Conservation (phyloP, 2,113 vertebrate species). For the Thinocorus orbignyianus region DNA sequence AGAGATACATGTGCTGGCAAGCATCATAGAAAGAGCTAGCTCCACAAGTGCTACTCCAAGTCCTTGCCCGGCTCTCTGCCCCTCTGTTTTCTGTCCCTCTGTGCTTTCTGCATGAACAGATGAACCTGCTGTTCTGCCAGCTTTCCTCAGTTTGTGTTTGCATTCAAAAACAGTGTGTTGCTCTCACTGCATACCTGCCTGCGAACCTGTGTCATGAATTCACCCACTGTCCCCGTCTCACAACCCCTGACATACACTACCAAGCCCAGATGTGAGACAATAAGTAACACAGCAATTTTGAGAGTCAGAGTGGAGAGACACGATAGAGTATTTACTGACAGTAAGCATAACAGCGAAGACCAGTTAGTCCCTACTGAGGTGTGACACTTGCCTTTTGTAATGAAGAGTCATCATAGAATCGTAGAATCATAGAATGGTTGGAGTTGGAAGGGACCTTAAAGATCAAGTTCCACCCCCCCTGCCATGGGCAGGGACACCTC, state of each 20-base stretch:
- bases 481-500: too few relatives aligned
- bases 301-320: not conserved
- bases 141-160: not conserved
- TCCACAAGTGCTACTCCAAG: not conserved
- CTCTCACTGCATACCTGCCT: not conserved
- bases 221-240: not conserved
- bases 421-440: too few relatives aligned
- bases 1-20: not conserved
- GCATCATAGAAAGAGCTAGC: not conserved
- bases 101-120: rapidly evolving
- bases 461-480: too few relatives aligned
- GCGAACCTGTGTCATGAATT: not conserved
- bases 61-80: not conserved
- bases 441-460: too few relatives aligned
- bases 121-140: not conserved
- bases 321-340: not conserved
- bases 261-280: not conserved
- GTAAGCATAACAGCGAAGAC: not conserved
- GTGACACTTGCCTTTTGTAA: not conserved
- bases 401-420: too few relatives aligned
- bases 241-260: not conserved
- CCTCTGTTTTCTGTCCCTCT: not conserved
- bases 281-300: not conserved
- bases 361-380: not conserved
- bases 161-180: not conserved